These are phyloP conservation scores for Capromys pilorides DNA, from an alignment of 2,797 vertebrate species.

Conservation along the genomic window DNA sequence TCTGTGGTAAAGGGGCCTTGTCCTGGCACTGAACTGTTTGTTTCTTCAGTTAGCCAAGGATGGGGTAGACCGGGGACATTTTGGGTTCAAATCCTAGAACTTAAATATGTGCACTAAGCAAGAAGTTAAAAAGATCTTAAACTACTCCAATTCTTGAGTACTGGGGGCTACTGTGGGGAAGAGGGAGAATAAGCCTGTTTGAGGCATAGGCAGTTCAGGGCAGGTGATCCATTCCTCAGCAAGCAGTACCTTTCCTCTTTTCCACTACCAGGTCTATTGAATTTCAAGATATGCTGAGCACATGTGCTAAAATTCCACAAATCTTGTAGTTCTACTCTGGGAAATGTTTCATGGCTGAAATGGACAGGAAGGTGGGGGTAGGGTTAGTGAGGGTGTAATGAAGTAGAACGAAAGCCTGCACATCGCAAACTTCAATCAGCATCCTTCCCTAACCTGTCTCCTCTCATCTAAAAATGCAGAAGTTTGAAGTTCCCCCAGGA, in stretches of 20 bases:
- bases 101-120: conserved; percentile 54
- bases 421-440: not conserved
- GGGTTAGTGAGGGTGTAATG: not conserved
- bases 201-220: not conserved
- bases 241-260: not conserved
- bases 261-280: not conserved
- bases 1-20: not conserved
- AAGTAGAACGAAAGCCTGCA: not conserved
- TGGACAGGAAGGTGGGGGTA: not conserved
- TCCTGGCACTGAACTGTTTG: not conserved
- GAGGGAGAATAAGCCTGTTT: not conserved
- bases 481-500: not conserved
- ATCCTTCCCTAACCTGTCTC: not conserved
- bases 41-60: conserved; percentile 54
- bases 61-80: conserved; percentile 50
- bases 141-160: conserved; percentile 22
- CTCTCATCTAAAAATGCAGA: not conserved
- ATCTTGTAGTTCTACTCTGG: not conserved
- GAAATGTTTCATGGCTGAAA: not conserved
- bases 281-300: not conserved
- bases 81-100: conserved; percentile 20
- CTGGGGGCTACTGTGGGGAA: not conserved
- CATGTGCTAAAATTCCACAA: not conserved
- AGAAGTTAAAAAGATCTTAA: conserved; percentile 36
- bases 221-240: not conserved